These are phyloP conservation scores for Lemur catta DNA, from an alignment of 2,797 vertebrate species.

Conservation along the genomic window DNA sequence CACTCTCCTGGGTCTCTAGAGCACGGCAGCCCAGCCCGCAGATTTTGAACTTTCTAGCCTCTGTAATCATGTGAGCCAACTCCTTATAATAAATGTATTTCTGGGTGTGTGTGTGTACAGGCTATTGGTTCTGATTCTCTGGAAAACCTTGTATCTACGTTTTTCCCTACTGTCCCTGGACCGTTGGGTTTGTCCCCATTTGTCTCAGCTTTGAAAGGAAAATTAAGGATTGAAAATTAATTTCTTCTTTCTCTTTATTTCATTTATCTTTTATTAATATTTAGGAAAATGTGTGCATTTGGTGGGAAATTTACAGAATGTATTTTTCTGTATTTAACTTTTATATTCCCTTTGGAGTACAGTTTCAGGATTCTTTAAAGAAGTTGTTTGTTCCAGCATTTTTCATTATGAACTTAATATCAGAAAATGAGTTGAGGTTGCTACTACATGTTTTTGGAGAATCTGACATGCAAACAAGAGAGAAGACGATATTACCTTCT, in stretches of 20 bases:
- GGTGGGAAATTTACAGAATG: neutral
- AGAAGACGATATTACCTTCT: neutral
- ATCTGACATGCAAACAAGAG: neutral
- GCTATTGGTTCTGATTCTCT: neutral
- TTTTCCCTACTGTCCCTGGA: neutral
- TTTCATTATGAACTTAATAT: neutral
- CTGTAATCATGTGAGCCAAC: neutral
- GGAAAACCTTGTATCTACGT: neutral
- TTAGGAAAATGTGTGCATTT: conserved; percentile 3
- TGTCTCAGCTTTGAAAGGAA: neutral
- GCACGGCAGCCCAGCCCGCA: neutral
- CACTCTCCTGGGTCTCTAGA: neutral
- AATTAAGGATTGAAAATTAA: neutral
- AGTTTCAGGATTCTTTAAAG: conserved; percentile 38
- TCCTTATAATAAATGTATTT: neutral
- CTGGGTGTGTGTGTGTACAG: neutral
- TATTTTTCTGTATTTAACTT: conserved; percentile 18
- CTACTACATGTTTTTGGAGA: neutral
- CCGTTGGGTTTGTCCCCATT: conserved; percentile 5
- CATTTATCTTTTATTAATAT: neutral
- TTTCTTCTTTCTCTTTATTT: conserved; percentile 7
- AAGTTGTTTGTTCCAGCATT: neutral
- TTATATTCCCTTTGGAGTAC: neutral
- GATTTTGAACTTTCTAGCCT: neutral
- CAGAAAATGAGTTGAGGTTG: neutral